Conservation (phyloP, 2,797 vertebrate species). For the Spinibarbus caldwelli region DNA sequence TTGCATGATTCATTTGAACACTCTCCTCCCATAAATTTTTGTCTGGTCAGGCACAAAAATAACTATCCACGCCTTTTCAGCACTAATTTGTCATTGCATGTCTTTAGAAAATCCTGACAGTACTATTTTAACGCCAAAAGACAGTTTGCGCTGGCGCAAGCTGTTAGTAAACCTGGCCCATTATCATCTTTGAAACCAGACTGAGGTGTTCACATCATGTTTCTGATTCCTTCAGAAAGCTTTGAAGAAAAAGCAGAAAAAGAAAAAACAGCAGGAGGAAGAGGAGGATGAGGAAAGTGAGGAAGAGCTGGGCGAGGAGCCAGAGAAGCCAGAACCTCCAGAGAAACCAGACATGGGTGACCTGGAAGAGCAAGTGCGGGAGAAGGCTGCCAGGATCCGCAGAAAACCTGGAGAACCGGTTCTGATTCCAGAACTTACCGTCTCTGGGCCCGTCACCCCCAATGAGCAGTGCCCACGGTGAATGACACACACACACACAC, state of each 20-base stretch:
- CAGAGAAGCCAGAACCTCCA: constrained; percentile 82
- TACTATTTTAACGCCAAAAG: too few species aligned
- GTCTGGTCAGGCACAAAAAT: too few species aligned
- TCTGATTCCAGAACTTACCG: constrained; percentile 86
- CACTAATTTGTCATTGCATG: too few species aligned
- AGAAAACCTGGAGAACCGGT: constrained; percentile 87
- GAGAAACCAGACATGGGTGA: constrained; percentile 68
- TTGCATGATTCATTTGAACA: too few species aligned
- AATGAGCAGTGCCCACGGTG: constrained; percentile 91
- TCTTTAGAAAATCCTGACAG: too few species aligned
- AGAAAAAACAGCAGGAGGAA: constrained; percentile 75
- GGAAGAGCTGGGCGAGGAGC: constrained; percentile 73
- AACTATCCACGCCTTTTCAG: too few species aligned
- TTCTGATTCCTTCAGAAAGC: constrained; percentile 69
- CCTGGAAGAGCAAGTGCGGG: constrained; percentile 84
- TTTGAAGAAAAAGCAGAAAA: constrained; percentile 85
- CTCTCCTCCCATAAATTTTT: too few species aligned
- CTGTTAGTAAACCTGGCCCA: too few species aligned
- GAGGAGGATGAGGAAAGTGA: constrained; percentile 73
- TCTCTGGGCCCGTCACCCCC: constrained; percentile 84
- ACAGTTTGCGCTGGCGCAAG: too few species aligned
- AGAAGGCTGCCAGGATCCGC: constrained; percentile 83
- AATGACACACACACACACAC: neutral
- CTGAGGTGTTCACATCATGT: neutral
- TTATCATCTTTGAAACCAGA: neutral